Evolutionary conservation across 2,888 invertebrate species (phyloP).

Genomic region (Eudemis profundana): DNA sequence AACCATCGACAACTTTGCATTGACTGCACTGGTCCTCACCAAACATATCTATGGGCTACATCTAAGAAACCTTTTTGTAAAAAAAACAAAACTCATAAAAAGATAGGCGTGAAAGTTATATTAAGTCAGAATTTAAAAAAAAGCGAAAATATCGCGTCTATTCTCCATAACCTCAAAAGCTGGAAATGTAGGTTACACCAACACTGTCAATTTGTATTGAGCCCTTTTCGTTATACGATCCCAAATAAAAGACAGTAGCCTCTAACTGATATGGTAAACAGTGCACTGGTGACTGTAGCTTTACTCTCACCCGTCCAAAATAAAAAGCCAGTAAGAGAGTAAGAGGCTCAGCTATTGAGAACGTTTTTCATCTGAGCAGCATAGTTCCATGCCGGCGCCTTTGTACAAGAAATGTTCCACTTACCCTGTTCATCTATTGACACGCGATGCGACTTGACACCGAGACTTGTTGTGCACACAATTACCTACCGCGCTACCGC

Average conservation of each 20-base stretch:
- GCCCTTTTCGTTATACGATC: not conserved
- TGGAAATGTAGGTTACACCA: not conserved
- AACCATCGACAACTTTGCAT: no score
- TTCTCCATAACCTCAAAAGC: not conserved
- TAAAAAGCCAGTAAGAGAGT: not conserved
- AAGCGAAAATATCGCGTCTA: not conserved
- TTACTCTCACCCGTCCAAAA: not conserved
- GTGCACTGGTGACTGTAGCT: not conserved
- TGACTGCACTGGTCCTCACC: no score
- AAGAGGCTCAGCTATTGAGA: not conserved
- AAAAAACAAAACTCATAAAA: no score
- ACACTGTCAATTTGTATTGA: not conserved
- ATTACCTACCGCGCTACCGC: constrained; percentile 38
- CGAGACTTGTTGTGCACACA: constrained; percentile 33
- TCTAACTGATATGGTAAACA: constrained; percentile 52
- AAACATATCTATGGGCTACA: no score
- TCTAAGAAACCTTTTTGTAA: no score
- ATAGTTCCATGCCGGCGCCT: constrained; percentile 10
- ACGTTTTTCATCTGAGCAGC: constrained; percentile 19
- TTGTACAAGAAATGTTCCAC: constrained; percentile 53
- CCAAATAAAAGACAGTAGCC: constrained; percentile 6
- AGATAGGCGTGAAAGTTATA: no score
- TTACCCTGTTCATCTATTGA: constrained; percentile 51
- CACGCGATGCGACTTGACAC: constrained; percentile 42
- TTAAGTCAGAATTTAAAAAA: no score